These are phyloP conservation scores for Chesias legatella DNA, from an alignment of 2,888 invertebrate species.

Conservation along the genomic window DNA sequence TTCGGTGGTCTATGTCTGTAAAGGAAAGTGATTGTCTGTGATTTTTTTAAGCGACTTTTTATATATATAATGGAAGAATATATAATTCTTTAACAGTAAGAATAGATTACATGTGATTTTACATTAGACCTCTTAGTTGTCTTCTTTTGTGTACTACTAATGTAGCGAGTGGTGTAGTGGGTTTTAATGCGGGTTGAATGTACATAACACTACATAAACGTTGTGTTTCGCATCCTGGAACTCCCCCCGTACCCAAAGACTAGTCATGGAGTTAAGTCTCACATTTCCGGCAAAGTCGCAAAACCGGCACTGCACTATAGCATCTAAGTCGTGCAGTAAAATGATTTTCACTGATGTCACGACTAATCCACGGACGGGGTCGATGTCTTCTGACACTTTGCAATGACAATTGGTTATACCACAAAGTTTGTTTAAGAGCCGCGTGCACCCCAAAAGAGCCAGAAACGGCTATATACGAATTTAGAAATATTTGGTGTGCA, in stretches of 20 bases:
- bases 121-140: slow-evolving; percentile 75
- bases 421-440: slow-evolving; percentile 57
- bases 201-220: slow-evolving; percentile 48
- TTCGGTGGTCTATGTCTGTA: slow-evolving; percentile 79
- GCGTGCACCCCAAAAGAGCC: slow-evolving; percentile 47
- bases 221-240: slow-evolving; percentile 33
- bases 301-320: no score
- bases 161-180: slow-evolving; percentile 54
- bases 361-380: slow-evolving; percentile 29
- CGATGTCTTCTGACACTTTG: slow-evolving; percentile 36
- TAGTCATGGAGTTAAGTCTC: slow-evolving; percentile 13
- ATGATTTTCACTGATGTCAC: slow-evolving; percentile 1
- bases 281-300: background rate
- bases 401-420: slow-evolving; percentile 68
- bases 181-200: slow-evolving; percentile 68
- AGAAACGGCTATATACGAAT: slow-evolving; percentile 57
- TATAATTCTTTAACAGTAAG: slow-evolving; percentile 79
- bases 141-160: slow-evolving; percentile 70
- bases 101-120: slow-evolving; percentile 81
- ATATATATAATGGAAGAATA: slow-evolving; percentile 74
- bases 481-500: slow-evolving; percentile 46
- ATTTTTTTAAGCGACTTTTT: slow-evolving; percentile 82
- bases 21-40: slow-evolving; percentile 81
- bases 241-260: slow-evolving; percentile 26
- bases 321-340: background rate